Conservation (phyloP, 2,797 vertebrate species). For the Eulemur coronatus region DNA sequence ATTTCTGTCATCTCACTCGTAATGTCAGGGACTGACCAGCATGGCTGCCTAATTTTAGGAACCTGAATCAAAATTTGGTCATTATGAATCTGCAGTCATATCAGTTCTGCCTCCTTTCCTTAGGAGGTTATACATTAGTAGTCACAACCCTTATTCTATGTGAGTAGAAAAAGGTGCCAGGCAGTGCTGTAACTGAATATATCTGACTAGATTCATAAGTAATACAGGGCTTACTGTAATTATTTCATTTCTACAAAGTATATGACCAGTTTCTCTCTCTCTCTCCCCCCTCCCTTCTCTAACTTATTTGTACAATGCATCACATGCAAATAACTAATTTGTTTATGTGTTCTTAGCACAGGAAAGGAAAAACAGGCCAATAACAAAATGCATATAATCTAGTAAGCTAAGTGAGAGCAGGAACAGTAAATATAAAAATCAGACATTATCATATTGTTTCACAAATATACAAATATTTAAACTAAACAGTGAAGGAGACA, state of each 20-base stretch:
- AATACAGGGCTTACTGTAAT: background rate
- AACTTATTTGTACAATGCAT: background rate
- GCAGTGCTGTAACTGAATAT: background rate
- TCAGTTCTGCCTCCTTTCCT: background rate
- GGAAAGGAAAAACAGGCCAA: background rate
- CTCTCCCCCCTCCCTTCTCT: background rate
- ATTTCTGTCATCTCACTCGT: background rate
- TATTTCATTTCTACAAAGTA: background rate
- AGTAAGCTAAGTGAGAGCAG: background rate
- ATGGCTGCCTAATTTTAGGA: slow-evolving; percentile 27
- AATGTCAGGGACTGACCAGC: background rate
- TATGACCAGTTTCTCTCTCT: background rate
- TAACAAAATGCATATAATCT: background rate
- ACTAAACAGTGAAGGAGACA: background rate
- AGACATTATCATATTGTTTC: background rate
- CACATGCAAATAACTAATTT: background rate
- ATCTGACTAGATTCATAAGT: background rate
- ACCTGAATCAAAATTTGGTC: slow-evolving; percentile 4
- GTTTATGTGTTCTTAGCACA: background rate
- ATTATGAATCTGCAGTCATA: slow-evolving; percentile 33
- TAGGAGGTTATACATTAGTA: background rate
- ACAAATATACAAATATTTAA: background rate
- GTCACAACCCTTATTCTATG: background rate
- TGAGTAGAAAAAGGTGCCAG: background rate
- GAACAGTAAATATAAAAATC: background rate